These are phyloP conservation scores for Platypus cylindrus DNA, from an alignment of 2,888 invertebrate genomes.

Conservation along the genomic window DNA sequence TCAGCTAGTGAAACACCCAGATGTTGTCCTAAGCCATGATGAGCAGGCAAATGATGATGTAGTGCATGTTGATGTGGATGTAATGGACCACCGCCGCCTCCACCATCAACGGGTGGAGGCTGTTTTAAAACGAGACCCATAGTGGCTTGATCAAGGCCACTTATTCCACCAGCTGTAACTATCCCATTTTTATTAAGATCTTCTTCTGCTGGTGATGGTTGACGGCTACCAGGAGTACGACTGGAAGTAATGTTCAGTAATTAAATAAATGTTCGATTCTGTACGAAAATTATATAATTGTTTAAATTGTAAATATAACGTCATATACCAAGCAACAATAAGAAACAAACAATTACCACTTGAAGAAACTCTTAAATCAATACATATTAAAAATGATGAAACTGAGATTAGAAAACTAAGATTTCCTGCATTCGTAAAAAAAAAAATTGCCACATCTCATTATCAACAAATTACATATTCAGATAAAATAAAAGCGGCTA, in stretches of 20 bases:
- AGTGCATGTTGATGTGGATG: slow-evolving; percentile 35
- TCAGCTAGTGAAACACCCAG: slow-evolving; percentile 34
- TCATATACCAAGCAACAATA: too few relatives aligned
- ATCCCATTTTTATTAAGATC: slow-evolving; percentile 48
- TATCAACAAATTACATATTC: too few relatives aligned
- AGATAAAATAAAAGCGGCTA: too few relatives aligned
- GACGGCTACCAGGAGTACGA: slow-evolving; percentile 81
- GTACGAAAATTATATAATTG: too few relatives aligned
- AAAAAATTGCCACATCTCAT: too few relatives aligned
- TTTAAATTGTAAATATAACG: too few relatives aligned
- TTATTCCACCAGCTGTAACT: slow-evolving; percentile 11
- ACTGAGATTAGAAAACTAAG: too few relatives aligned
- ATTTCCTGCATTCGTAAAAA: too few relatives aligned
- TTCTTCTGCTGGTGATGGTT: slow-evolving; percentile 84
- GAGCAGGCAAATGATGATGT: slow-evolving; percentile 32
- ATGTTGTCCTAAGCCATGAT: slow-evolving; percentile 35
- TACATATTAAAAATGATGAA: too few relatives aligned
- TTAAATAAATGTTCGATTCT: not conserved
- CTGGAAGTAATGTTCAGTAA: slow-evolving; percentile 45
- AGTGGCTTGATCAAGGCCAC: slow-evolving; percentile 32
- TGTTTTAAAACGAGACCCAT: slow-evolving; percentile 41
- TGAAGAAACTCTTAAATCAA: too few relatives aligned
- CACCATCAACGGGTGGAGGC: slow-evolving; percentile 36
- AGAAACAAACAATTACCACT: too few relatives aligned
- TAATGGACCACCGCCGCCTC: slow-evolving; percentile 10